A percentile compares a stretch with the other conserved stretches of the same genome.
Conservation (phyloP, 2,888 invertebrate genomes). For the Ichneumon xanthorius region DNA sequence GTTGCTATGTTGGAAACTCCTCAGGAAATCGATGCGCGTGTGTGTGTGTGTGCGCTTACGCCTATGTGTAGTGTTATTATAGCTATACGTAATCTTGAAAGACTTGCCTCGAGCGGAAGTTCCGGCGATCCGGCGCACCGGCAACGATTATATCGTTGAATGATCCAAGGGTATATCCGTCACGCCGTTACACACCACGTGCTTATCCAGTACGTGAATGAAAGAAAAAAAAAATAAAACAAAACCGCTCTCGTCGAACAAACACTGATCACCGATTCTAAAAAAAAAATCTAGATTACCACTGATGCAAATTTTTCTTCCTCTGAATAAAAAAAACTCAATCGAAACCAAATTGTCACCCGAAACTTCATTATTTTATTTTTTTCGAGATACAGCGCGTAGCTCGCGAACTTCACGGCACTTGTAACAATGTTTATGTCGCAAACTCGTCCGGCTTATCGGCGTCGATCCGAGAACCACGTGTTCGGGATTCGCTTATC, state of each 20-base stretch:
- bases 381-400: neutral
- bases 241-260: slow-evolving; percentile 40
- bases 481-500: neutral
- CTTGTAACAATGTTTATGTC: slow-evolving; percentile 16
- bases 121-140: slow-evolving; percentile 58
- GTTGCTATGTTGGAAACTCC: neutral
- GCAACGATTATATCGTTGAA: slow-evolving; percentile 49
- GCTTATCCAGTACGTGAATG: slow-evolving; percentile 52
- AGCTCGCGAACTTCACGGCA: neutral
- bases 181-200: slow-evolving; percentile 47
- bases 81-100: slow-evolving; percentile 48
- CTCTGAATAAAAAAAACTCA: neutral
- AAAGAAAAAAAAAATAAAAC: slow-evolving; percentile 2
- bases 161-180: slow-evolving; percentile 63
- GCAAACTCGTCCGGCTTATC: neutral
- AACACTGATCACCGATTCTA: slow-evolving; percentile 18
- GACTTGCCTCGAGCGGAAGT: slow-evolving; percentile 66
- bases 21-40: neutral
- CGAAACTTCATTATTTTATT: neutral
- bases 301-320: neutral
- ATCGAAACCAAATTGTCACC: neutral
- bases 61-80: slow-evolving; percentile 39
- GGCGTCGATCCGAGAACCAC: neutral
- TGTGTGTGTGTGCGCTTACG: neutral
- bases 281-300: too few species aligned